A percentile compares a stretch with the other conserved stretches of the same genome.
Conservation (phyloP, 2,888 invertebrate species). For the Lampropteryx suffumata region DNA sequence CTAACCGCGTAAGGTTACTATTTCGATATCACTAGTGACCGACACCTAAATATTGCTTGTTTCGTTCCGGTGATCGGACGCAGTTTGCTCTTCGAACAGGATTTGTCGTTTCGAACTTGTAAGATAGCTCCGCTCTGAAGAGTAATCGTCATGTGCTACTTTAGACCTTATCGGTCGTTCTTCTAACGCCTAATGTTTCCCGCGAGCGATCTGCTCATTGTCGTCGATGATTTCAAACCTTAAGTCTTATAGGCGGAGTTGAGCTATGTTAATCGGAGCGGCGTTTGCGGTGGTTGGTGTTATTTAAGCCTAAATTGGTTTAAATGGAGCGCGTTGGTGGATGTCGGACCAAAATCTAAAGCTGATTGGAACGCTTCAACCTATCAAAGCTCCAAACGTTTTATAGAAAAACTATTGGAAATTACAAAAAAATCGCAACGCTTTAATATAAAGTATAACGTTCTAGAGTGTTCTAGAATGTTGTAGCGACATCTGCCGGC, state of each 20-base stretch:
- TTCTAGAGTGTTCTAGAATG: not conserved
- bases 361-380: conserved; percentile 5
- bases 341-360: not conserved
- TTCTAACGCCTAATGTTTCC: too few relatives aligned
- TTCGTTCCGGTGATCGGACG: too few relatives aligned
- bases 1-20: not conserved
- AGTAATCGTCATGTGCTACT: not conserved
- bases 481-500: conserved; percentile 10
- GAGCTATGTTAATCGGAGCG: not conserved
- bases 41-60: not conserved
- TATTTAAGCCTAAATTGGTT: conserved; percentile 17
- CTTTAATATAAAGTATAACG: not conserved
- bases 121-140: too few relatives aligned
- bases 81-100: too few relatives aligned
- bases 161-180: not conserved
- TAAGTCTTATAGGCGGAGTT: not conserved
- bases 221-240: not conserved
- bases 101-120: too few relatives aligned
- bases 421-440: conserved; percentile 15
- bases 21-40: not conserved
- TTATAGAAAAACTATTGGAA: conserved; percentile 14
- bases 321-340: conserved; percentile 9
- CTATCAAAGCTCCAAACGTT: conserved; percentile 7
- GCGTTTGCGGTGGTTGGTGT: conserved; percentile 1
- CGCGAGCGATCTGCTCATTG: too few relatives aligned